Percentiles rank a stretch among this genome's conserved stretches.
Conservation (phyloP, 2,113 vertebrate genomes). For the Arenaria interpres region DNA sequence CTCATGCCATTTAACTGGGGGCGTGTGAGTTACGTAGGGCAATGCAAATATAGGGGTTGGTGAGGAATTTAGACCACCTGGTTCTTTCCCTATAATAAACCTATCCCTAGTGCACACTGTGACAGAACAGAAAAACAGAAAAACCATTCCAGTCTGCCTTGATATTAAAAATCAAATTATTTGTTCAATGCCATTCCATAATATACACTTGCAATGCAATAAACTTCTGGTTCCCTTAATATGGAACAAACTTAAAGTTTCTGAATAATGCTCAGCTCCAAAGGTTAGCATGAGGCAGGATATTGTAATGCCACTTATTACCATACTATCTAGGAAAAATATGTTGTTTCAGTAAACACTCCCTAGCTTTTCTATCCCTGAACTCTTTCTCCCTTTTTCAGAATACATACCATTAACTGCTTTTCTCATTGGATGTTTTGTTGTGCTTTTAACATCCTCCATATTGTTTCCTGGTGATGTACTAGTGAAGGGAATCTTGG, state of each 20-base stretch:
- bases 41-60: neutral
- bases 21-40: neutral
- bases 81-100: neutral
- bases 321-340: neutral
- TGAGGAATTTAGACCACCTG: neutral
- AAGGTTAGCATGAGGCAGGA: neutral
- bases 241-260: neutral
- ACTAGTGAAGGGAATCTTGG: neutral
- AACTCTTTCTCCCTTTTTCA: neutral
- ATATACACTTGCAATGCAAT: neutral
- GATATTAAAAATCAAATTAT: neutral
- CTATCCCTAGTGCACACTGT: neutral
- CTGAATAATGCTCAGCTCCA: neutral
- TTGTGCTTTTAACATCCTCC: neutral
- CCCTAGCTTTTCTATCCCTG: neutral
- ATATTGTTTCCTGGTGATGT: neutral
- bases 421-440: neutral
- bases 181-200: neutral
- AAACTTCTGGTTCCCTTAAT: neutral
- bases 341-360: accelerated
- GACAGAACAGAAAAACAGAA: neutral
- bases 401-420: neutral
- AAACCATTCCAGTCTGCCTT: neutral
- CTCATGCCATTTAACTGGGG: neutral
- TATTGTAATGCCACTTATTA: neutral